These are phyloP conservation scores for Dryomyza anilis DNA, from an alignment of 2,888 invertebrate species.

Conservation along the genomic window DNA sequence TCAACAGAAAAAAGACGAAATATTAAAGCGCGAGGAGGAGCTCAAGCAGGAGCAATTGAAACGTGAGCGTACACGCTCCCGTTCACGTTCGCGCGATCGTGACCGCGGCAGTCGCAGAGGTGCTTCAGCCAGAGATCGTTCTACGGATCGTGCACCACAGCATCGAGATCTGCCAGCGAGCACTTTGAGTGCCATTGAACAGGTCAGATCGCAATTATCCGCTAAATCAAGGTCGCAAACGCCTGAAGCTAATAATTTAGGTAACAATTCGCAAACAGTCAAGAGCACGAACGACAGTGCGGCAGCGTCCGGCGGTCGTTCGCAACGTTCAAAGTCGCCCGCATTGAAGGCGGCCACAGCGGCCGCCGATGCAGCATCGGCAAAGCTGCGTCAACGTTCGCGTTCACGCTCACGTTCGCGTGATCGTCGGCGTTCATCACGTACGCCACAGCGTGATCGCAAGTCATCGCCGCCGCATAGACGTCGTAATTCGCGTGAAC, in stretches of 20 bases:
- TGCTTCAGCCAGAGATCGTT: conserved; percentile 39
- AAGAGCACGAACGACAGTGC: conserved; percentile 30
- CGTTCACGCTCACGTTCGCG: conserved; percentile 45
- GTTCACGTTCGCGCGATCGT: conserved; percentile 45
- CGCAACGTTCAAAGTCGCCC: conserved; percentile 49
- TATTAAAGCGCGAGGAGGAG: conserved; percentile 74
- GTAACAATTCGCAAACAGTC: conserved; percentile 36
- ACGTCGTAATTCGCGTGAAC: no score
- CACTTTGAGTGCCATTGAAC: conserved; percentile 43
- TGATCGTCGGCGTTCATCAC: conserved; percentile 49
- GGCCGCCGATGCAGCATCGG: conserved; percentile 49
- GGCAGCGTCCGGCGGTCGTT: conserved; percentile 22
- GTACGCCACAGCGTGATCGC: conserved; percentile 35
- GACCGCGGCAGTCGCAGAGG: conserved; percentile 37
- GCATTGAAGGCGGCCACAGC: conserved; percentile 40
- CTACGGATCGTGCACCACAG: conserved; percentile 36
- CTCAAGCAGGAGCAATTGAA: conserved; percentile 50
- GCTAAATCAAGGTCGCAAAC: conserved; percentile 61
- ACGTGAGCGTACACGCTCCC: conserved; percentile 55
- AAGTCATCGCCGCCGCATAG: conserved; percentile 44
- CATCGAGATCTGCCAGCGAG: conserved; percentile 38
- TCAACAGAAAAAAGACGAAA: conserved; percentile 96
- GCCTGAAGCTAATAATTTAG: conserved; percentile 49
- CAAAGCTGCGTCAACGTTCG: conserved; percentile 42
- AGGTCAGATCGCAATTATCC: conserved; percentile 48